A percentile compares a stretch with the other conserved stretches of the same genome.
These are phyloP conservation scores for Gobio occitaniae DNA, from an alignment of 2,797 vertebrate genomes.

Conservation along the genomic window DNA sequence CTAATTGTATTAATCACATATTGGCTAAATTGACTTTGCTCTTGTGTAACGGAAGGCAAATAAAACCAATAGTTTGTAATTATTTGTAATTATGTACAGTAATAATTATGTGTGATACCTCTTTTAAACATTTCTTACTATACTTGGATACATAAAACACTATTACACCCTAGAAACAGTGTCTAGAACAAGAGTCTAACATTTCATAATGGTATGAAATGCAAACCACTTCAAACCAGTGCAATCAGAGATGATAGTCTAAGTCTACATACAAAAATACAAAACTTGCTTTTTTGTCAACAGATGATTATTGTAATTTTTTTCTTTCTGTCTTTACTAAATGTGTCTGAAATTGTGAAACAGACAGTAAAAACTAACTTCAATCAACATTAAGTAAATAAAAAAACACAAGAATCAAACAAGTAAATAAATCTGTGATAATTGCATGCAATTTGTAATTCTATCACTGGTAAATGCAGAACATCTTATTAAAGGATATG, in stretches of 20 bases:
- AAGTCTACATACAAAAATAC: background rate
- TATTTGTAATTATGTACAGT: no score
- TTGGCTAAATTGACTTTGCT: background rate
- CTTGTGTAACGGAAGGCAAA: background rate
- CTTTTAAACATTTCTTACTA: background rate
- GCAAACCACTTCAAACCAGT: background rate
- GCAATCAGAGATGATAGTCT: background rate
- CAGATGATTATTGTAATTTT: background rate
- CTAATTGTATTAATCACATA: background rate
- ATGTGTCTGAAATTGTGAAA: background rate
- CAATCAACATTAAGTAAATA: background rate
- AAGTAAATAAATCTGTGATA: background rate
- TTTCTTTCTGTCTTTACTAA: background rate
- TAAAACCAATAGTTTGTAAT: background rate
- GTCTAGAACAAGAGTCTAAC: background rate
- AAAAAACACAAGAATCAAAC: background rate
- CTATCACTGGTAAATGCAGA: background rate
- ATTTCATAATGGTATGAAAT: background rate
- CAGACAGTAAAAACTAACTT: background rate
- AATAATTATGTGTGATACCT: no score
- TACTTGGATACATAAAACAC: background rate
- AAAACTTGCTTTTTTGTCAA: background rate
- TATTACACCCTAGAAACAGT: background rate
- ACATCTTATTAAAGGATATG: constrained; percentile 90
- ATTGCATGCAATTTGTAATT: background rate